Percentiles rank a stretch among this genome's conserved stretches.
phyloP scores from a whole-genome alignment of 2,113 vertebrate species.

The Perca fluviatilis region DNA sequence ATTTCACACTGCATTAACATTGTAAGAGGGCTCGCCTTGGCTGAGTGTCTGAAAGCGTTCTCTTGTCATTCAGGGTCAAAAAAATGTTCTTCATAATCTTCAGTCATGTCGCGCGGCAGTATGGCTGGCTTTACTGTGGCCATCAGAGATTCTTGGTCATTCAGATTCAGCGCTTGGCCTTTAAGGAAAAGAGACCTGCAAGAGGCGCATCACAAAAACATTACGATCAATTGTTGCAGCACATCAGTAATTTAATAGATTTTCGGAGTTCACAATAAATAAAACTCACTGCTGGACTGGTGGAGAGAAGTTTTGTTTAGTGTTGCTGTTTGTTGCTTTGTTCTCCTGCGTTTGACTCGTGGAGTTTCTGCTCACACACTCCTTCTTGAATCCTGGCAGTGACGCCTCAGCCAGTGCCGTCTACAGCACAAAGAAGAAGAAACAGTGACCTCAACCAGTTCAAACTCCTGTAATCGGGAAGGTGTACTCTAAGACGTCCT shows the following conservation, averaged over 20 bases:
- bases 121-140: conserved; percentile 86
- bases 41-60: not conserved
- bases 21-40: too few relatives aligned
- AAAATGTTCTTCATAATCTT: conserved; percentile 88
- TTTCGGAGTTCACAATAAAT: not conserved
- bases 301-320: conserved; percentile 85
- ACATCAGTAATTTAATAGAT: not conserved
- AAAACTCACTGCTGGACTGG: conserved; percentile 89
- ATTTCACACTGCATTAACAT: not conserved
- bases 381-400: conserved; percentile 26
- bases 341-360: conserved; percentile 55
- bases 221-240: fast-evolving
- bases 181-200: conserved; percentile 90
- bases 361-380: conserved; percentile 13
- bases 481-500: not conserved
- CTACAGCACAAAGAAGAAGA: conserved; percentile 43
- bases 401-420: conserved; percentile 34
- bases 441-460: not conserved
- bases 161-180: conserved; percentile 86
- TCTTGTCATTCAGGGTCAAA: conserved; percentile 90
- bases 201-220: conserved; percentile 10
- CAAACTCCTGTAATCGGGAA: not conserved
- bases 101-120: conserved; percentile 85
- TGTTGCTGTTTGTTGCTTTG: conserved; percentile 86
- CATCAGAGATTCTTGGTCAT: conserved; percentile 88